Evolutionary conservation across 2,888 invertebrate species (phyloP).

Genomic region (Cosmorhoe ocellata): DNA sequence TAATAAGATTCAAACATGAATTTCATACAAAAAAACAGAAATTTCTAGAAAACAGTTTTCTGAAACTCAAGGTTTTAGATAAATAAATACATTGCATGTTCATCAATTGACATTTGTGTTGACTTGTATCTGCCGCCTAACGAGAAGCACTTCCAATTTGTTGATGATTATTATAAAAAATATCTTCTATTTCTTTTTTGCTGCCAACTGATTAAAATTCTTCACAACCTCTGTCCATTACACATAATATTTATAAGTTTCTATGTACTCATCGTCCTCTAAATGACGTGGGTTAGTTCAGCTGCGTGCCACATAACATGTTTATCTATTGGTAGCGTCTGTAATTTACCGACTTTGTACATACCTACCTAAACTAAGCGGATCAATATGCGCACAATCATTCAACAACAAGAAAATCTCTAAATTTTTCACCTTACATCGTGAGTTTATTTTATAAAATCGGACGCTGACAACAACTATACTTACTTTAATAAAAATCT

Average conservation of each 20-base stretch:
- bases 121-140: too few species aligned
- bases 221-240: conserved; percentile 14
- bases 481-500: too few species aligned
- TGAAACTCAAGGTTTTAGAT: too few species aligned
- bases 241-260: not conserved
- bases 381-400: conserved; percentile 9
- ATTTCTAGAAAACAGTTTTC: too few species aligned
- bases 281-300: conserved; percentile 63
- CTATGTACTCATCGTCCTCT: conserved; percentile 40
- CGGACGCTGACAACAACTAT: too few species aligned
- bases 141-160: too few species aligned
- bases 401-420: not conserved
- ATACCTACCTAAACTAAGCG: not conserved
- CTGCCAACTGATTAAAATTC: conserved; percentile 22
- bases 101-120: too few species aligned
- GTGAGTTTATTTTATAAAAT: too few species aligned
- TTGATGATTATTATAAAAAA: conserved; percentile 6
- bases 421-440: too few species aligned
- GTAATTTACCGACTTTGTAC: conserved; percentile 18
- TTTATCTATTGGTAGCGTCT: conserved; percentile 41
- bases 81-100: too few species aligned
- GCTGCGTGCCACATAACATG: conserved; percentile 67
- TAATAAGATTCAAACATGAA: too few species aligned
- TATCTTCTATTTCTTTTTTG: not conserved
- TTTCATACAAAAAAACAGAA: too few species aligned